Conservation (phyloP, 2,888 invertebrate species). For the Parnassius smintheus region DNA sequence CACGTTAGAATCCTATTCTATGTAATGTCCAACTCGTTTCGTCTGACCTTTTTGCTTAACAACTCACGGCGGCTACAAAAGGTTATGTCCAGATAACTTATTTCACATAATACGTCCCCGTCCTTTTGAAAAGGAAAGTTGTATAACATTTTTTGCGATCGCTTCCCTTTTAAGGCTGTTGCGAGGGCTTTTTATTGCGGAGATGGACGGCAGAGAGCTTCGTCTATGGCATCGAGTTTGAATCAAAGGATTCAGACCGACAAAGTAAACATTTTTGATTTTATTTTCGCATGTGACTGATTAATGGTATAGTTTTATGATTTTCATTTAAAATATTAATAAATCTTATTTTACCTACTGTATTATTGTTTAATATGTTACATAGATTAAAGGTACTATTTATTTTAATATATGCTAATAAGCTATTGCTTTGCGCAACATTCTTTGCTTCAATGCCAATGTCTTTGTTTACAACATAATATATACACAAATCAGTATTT, state of each 20-base stretch:
- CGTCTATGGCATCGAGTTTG: conserved; percentile 31
- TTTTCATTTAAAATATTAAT: neutral
- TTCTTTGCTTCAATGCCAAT: conserved; percentile 15
- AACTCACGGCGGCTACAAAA: conserved; percentile 67
- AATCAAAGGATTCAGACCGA: conserved; percentile 63
- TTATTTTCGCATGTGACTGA: conserved; percentile 15
- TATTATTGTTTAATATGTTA: too few species aligned
- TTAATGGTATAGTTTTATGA: conserved; percentile 11
- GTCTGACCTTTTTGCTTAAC: conserved; percentile 58
- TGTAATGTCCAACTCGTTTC: conserved; percentile 62
- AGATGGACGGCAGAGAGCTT: conserved; percentile 51
- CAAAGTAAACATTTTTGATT: conserved; percentile 32
- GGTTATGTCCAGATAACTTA: conserved; percentile 76
- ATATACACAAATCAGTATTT: too few species aligned
- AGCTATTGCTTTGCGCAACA: conserved; percentile 4
- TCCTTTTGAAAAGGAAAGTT: conserved; percentile 78
- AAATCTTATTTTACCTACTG: neutral
- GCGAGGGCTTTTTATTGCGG: conserved; percentile 63
- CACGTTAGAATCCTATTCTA: conserved; percentile 61
- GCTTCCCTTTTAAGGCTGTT: conserved; percentile 64
- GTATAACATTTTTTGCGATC: conserved; percentile 70
- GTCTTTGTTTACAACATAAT: conserved; percentile 41
- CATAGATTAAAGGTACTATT: neutral
- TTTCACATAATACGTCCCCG: conserved; percentile 67
- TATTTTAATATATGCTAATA: conserved; percentile 17